Conservation (phyloP, 1,140 invertebrate species). For the Hypothenemus hampei region DNA sequence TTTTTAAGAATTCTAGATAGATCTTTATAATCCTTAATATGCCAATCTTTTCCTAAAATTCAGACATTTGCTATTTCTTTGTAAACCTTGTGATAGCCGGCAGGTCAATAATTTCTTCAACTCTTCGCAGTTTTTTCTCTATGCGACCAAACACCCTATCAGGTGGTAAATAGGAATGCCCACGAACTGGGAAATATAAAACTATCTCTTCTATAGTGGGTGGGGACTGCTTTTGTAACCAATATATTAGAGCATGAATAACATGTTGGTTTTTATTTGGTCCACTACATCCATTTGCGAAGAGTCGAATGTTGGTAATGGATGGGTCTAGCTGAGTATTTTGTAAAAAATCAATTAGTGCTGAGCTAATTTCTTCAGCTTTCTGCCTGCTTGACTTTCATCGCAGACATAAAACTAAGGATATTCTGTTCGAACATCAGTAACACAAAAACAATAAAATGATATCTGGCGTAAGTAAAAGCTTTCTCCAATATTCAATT, state of each 20-base stretch:
- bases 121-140: slow-evolving; percentile 2
- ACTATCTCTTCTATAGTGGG: background rate
- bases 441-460: no score
- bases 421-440: no score
- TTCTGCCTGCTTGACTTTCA: no score
- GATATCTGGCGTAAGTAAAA: no score
- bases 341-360: no score
- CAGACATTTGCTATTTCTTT: slow-evolving; percentile 4
- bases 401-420: no score
- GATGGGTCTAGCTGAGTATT: no score
- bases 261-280: background rate
- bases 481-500: no score
- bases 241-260: background rate
- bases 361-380: no score
- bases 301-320: no score
- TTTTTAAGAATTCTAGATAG: background rate
- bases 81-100: slow-evolving; percentile 2
- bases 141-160: slow-evolving; percentile 14
- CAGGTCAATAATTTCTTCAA: background rate
- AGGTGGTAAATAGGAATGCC: slow-evolving; percentile 10
- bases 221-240: background rate
- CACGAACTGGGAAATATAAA: background rate
- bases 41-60: slow-evolving; percentile 5
- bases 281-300: background rate
- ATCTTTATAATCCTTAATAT: background rate